Evolutionary conservation across 2,113 vertebrate species (phyloP), one percentile per base, ranked within the genome.

Genomic region (Otis tarda): DNA sequence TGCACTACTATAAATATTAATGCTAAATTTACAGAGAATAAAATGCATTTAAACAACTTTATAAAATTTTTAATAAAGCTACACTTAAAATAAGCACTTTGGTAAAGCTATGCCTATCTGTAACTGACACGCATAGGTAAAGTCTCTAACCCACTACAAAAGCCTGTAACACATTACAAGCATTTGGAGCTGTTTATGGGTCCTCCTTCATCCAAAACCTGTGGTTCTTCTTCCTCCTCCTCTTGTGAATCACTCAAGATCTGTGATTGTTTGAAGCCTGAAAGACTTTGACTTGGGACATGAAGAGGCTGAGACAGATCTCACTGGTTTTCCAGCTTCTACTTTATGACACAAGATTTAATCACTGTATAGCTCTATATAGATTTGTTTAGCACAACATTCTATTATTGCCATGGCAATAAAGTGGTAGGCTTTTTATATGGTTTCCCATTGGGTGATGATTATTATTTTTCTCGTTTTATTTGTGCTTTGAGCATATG

Each of bases 351-450:
- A 93, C 53, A 80, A 77, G 79, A 57, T 85, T 89, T 94, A 93
- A 93, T 96, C 28, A 55, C 86, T 11, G 5, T 41, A 63, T 28
- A 39, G 45, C 65, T 91, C 75, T 83, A 22, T 50, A 57, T 3
- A 31, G 88, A 57, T 80, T 90, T 35, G 83, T 93, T 96, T 89
- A 92, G 83, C 53, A 93, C 86, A 96, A 93, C 65, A 64, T 94
- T 69, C 91, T 76, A 82, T 88, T 67, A 95, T 96, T 63, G n/a
- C 96, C 95, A 97, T 93, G 85, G 94, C 83, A 90, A 97, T 97
- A 86, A 90, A 95, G 87, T 75, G 79, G 50, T 52, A 87, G 96
- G 79, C 75, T 93, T 84, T 86, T 88, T 80, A 60, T 43, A 69
- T 43, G 85, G 61, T 83, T 80, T 97, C 91, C 93, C 87, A 55